phyloP scores from a whole-genome alignment of 2,888 invertebrate genomes.

The Shargacucullia verbasci region DNA sequence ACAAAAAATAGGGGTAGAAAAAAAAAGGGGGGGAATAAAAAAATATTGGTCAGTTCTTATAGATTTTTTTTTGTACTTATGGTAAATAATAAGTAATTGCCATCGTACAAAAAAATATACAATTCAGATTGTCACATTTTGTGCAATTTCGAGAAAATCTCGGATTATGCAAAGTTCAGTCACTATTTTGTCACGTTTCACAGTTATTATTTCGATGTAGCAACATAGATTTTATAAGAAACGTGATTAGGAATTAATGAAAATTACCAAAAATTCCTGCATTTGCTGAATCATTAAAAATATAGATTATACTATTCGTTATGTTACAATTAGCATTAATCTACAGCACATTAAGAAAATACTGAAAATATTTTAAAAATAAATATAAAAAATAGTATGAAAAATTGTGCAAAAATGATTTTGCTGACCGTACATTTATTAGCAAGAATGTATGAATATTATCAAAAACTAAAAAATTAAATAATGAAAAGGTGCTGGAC shows the following conservation, averaged over 20 bases:
- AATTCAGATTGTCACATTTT: too few species aligned
- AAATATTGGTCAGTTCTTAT: slow-evolving; percentile 20
- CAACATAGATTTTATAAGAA: neutral
- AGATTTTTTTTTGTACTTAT: slow-evolving; percentile 2
- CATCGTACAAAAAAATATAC: neutral
- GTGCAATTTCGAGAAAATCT: neutral
- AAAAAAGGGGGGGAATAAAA: slow-evolving; percentile 16
- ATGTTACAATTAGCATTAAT: slow-evolving; percentile 25
- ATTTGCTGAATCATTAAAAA: too few species aligned
- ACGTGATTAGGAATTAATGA: too few species aligned
- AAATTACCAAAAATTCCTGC: too few species aligned
- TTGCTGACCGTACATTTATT: slow-evolving; percentile 37
- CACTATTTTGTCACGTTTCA: neutral
- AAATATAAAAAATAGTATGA: slow-evolving; percentile 10
- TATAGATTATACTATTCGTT: neutral
- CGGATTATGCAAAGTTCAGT: too few species aligned
- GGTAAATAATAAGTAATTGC: too few species aligned
- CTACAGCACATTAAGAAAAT: slow-evolving; percentile 45
- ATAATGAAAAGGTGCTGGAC: slow-evolving; percentile 53
- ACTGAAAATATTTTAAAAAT: slow-evolving; percentile 16
- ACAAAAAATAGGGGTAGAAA: slow-evolving; percentile 50
- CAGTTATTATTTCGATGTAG: neutral
- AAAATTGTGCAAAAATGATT: slow-evolving; percentile 43
- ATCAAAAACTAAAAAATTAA: slow-evolving; percentile 32
- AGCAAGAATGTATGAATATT: slow-evolving; percentile 36